A percentile compares a stretch with the other conserved stretches of the same genome.
phyloP scores from a whole-genome alignment of 64 coral and sea anemone species.

The Pocillopora verrucosa region DNA sequence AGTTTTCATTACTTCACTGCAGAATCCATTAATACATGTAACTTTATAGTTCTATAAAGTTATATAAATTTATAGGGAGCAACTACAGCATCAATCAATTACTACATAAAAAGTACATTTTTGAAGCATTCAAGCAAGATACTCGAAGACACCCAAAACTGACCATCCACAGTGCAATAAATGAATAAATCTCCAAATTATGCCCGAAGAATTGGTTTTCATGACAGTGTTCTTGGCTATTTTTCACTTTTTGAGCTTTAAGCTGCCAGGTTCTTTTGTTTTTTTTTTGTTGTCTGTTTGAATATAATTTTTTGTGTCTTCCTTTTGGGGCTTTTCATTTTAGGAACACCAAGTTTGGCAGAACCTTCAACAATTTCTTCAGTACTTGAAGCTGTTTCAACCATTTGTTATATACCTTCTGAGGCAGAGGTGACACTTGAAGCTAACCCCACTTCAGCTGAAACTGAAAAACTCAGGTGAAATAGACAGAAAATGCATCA shows the following conservation, averaged over 20 bases:
- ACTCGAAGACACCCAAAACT: too few relatives aligned
- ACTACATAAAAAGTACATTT: background rate
- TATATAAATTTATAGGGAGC: too few relatives aligned
- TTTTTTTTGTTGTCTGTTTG: background rate
- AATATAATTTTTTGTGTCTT: background rate
- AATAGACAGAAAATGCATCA: background rate
- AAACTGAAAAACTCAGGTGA: slow-evolving; percentile 64
- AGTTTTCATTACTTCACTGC: background rate
- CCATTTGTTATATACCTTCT: slow-evolving; percentile 27
- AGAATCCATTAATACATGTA: background rate
- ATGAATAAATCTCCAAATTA: too few relatives aligned
- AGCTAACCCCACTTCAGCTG: slow-evolving; percentile 77
- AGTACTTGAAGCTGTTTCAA: slow-evolving; percentile 40
- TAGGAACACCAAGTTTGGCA: slow-evolving; percentile 78
- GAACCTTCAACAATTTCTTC: slow-evolving; percentile 75
- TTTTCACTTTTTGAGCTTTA: too few relatives aligned
- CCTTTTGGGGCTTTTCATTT: background rate
- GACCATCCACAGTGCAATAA: too few relatives aligned
- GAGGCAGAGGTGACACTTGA: slow-evolving; percentile 73
- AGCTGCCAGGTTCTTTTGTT: too few relatives aligned
- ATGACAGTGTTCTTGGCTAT: too few relatives aligned
- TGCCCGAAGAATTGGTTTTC: too few relatives aligned
- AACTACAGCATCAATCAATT: too few relatives aligned
- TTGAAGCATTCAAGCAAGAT: background rate
- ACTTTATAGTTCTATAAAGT: too few relatives aligned